Base-by-base conservation (phyloP, 23 tunicate species). In the Ascidia mentula region DNA sequence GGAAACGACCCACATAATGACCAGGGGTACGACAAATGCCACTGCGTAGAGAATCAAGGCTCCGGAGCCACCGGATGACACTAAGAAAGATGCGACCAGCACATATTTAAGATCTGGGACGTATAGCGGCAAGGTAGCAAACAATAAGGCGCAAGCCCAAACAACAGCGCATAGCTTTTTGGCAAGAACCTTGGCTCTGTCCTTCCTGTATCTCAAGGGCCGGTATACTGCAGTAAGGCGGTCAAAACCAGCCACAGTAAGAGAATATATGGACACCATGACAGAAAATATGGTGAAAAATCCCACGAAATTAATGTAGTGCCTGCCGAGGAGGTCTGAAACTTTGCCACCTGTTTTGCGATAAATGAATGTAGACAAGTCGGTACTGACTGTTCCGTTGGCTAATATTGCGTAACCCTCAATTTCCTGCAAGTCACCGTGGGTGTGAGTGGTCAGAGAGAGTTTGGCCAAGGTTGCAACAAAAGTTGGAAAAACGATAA, bases 171-270 rank as follows among this genome's bases (percentile, higher is more conserved):
- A 80, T 15, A 60, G 45, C 46, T 75, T 37, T n/a, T 38, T 85
- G 12, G 97, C 87, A 20, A 78, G 33, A 45, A 45, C 59, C 36
- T 91, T 80, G 12, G 97, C 97, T 45, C 37, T 85, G 38, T 91
- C 84, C 46, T 89, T 82, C 60, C 87, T 70, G 81, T 91, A 91
- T 0, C 77, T 33, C 28, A 91, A 36, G 7, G 97, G 97, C 17
- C 69, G 73, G 72, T 81, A 72, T 8, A 91, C 89, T 26, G 89
- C 87, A 22, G 83, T 84, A 30, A 91, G 75, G 39, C 97, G 65
- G 34, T 91, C 97, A 34, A 81, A 91, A 12, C 97, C 84, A 3
- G 97, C 97, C 73, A 82, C 78, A 45, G 84, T 82, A 8, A 91
- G 59, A 26, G 97, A 81, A 38, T 85, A 91, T 24, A 91, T 76